These are phyloP conservation scores for Python bivittatus DNA, from an alignment of 2,113 vertebrate species.

Conservation along the genomic window DNA sequence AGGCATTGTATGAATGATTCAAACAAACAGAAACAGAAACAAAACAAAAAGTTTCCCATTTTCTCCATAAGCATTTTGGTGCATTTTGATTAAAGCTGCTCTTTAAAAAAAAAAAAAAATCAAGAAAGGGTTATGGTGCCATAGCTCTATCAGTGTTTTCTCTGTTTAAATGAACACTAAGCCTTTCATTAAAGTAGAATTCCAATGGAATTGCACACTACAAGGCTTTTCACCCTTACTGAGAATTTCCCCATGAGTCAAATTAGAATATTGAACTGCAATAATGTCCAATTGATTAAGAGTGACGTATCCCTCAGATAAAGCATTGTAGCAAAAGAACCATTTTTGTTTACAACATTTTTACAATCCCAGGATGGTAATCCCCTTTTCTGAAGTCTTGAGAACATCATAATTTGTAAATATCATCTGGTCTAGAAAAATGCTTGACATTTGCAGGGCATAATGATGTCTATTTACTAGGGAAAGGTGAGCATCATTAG, in stretches of 20 bases:
- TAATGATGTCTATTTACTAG: constrained; percentile 29
- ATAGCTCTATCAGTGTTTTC: not conserved
- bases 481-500: constrained; percentile 18
- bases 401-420: not conserved
- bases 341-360: constrained; percentile 27
- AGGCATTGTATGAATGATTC: not conserved
- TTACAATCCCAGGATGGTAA: constrained; percentile 26
- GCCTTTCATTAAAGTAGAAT: constrained; percentile 18
- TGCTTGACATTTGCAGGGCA: constrained; percentile 26
- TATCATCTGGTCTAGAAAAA: constrained; percentile 32
- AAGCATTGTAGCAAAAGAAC: constrained; percentile 23
- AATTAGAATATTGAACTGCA: not conserved
- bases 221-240: not conserved
- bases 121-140: not conserved
- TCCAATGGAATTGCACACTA: constrained; percentile 7
- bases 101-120: not conserved
- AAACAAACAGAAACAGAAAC: not conserved
- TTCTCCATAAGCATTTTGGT: not conserved
- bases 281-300: constrained; percentile 14
- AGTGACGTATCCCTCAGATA: constrained; percentile 21
- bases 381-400: constrained; percentile 12
- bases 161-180: constrained; percentile 16
- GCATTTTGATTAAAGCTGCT: not conserved
- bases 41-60: not conserved
- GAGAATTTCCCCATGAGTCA: not conserved